These are phyloP conservation scores for Eupithecia vulgata DNA, from an alignment of 2,888 invertebrate genomes.

Conservation along the genomic window DNA sequence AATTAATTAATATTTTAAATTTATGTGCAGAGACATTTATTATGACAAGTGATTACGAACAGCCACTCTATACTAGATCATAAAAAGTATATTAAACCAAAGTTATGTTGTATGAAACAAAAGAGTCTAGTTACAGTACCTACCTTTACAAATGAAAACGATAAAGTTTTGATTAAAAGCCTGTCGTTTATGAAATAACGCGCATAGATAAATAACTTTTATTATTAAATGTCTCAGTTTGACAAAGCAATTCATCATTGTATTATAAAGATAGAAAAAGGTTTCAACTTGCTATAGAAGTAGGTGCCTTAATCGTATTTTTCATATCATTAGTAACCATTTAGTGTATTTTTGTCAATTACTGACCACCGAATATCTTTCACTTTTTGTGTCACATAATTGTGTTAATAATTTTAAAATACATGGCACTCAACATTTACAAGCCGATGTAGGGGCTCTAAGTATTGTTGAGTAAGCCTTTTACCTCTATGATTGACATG, in stretches of 20 bases:
- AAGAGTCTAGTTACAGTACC: constrained; percentile 13
- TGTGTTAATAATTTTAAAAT: too few species aligned
- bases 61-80: neutral
- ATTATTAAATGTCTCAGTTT: neutral
- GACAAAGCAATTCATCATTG: constrained; percentile 6
- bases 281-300: neutral
- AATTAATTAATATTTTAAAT: neutral
- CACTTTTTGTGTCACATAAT: neutral
- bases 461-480: too few species aligned
- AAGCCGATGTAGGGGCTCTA: too few species aligned
- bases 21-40: neutral
- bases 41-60: neutral
- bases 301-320: neutral
- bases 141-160: constrained; percentile 27
- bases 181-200: constrained; percentile 11
- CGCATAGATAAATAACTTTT: constrained; percentile 9
- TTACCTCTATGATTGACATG: too few species aligned
- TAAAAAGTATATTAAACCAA: constrained; percentile 2
- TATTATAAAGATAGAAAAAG: neutral
- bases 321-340: neutral
- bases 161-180: constrained; percentile 25
- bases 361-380: neutral
- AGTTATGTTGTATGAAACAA: constrained; percentile 22
- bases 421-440: too few species aligned
- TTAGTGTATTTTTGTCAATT: neutral